Evolutionary conservation across 2,113 vertebrate genomes (phyloP), one percentile per base, ranked within the genome.

Genomic region (Siniperca knerii): DNA sequence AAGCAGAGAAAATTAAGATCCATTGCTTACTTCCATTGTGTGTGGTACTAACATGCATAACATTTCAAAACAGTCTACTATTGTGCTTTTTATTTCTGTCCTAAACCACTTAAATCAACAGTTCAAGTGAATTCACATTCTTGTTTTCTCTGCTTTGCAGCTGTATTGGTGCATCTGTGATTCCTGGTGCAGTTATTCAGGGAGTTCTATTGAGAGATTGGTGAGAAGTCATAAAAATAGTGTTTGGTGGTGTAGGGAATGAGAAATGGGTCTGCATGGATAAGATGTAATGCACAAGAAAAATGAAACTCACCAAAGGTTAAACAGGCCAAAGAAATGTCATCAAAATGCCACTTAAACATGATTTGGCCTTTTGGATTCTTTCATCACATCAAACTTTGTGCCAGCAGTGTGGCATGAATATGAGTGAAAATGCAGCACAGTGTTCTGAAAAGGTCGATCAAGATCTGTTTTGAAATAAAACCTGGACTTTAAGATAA

Each of bases 291-390:
- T 91, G 86, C 83, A 87, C 69, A 84, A 92, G 88, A 91, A 91
- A 93, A 92, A 91, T 89, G 77, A 92, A 89, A 89, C 85, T 86
- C 84, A 84, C 88, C 75, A 95, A 94, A 95, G 91, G 92, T 94
- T 94, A 93, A 92, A 90, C 89, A 93, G 93, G 89, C 93, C 91
- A 92, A 91, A 93, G 93, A 95, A 95, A 95, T 95, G 94, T 93
- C 94, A 95, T 95, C 92, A 93, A 95, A 95, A 94, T 95, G 94
- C 90, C 95, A 93, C 90, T 95, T 95, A 93, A 93, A 93, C 87
- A 90, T 76, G 90, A 92, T 90, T 91, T 95, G 94, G 91, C 94
- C 94, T 95, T 95, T 95, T 87, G 80, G 82, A 90, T 90, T 86
- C 88, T 90, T 93, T 94, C 92, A 93, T 94, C 78, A 1, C 85